These are phyloP conservation scores for Sinosuthora webbiana DNA, from an alignment of 2,113 vertebrate species.

Conservation along the genomic window DNA sequence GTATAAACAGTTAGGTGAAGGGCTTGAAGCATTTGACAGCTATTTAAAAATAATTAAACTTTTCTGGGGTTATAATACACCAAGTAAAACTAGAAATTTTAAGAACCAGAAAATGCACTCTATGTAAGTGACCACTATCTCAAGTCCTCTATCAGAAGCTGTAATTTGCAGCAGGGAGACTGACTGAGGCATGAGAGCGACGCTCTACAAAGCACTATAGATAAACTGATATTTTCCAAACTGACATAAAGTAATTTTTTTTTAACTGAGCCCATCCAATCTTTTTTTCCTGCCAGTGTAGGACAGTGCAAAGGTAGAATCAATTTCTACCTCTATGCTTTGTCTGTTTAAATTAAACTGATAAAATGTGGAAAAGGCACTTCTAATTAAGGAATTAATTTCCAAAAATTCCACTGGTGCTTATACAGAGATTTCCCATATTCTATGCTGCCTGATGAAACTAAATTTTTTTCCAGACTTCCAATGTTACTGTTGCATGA, in stretches of 20 bases:
- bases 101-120: not conserved
- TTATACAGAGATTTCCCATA: not conserved
- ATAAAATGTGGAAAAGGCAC: conserved; percentile 8
- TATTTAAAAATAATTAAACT: not conserved
- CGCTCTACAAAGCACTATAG: not conserved
- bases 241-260: not conserved
- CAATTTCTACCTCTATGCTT: conserved; percentile 16
- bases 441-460: not conserved
- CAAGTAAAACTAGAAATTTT: not conserved
- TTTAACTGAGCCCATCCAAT: conserved; percentile 20
- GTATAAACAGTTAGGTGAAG: not conserved
- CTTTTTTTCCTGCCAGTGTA: conserved; percentile 46
- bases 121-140: not conserved
- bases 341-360: conserved; percentile 48
- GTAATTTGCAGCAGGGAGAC: not conserved
- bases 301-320: conserved; percentile 49
- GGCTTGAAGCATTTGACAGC: not conserved
- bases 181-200: not conserved
- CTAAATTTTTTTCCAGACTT: not conserved
- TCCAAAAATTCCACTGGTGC: not conserved
- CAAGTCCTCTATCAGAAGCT: not conserved
- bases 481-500: not conserved
- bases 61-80: not conserved
- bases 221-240: not conserved
- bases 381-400: conserved; percentile 20